Evolutionary conservation across 2,113 vertebrate species (phyloP), one percentile per base, ranked within the genome.

Genomic region (Austrofundulus limnaeus): DNA sequence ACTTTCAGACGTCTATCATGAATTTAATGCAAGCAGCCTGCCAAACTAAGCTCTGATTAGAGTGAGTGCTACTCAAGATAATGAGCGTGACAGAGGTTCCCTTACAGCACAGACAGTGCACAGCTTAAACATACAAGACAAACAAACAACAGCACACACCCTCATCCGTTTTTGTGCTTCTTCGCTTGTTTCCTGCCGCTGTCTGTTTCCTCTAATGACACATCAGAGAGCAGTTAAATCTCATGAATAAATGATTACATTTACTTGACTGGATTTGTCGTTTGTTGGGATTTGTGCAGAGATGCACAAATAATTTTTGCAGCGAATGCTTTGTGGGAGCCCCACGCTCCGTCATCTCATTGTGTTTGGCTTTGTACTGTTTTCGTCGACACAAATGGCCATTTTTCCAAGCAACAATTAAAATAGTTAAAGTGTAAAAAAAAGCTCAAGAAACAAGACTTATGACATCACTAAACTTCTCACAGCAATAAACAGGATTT

Each of bases 31-130:
- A 63, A 76, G 49, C 60, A 48, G 56, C 51, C 46, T 57, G 76
- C 68, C 78, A 78, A 77, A 81, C 57, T 70, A 68, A 66, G 7
- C 72, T 14, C 80, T 87, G 78, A 89, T 89, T 87, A 85, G 63
- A 52, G 55, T 82, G 80, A 87, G 87, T 86, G 84, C 76, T 86
- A 87, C 85, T 89, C 87, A 82, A 78, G 72, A 47, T 82, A 86
- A 87, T 87, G 85, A 87, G 76, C 19, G 65, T 19, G 43, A 82
- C 71, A 61, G 46, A 71, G 72, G 64, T 75, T 80, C 62, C 61
- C 72, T 20, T 52, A 43, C 39, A 15, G 52, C 72, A 68, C 66
- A 61, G 59, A 65, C 62, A 62, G 38, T 56, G 60, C 63, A 73
- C 47, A 65, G 31, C 39, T 54, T 49, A 34, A 57, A 70, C 68